A percentile compares a stretch with the other conserved stretches of the same genome.
Evolutionary conservation across 92 coral and sea anemone species (phyloP).

Genomic region (Scolanthus callimorphus): DNA sequence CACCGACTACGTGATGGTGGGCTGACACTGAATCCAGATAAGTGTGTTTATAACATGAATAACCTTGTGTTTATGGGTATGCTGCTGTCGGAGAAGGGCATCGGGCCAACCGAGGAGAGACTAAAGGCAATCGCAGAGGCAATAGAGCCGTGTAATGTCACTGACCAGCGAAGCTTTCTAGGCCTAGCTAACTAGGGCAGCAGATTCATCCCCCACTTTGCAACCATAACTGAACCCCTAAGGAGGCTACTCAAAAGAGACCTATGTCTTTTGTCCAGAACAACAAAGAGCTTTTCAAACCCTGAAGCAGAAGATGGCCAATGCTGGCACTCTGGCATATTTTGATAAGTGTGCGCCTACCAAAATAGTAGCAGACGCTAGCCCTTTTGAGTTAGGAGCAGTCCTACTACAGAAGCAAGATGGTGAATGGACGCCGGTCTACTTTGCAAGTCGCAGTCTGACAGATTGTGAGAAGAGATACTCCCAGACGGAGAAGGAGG

Average conservation of each 20-base stretch:
- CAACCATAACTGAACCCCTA: slow-evolving; percentile 42
- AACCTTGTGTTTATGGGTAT: slow-evolving; percentile 47
- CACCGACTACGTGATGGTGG: slow-evolving; percentile 32
- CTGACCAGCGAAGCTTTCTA: slow-evolving; percentile 48
- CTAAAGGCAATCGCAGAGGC: slow-evolving; percentile 51
- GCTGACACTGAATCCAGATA: slow-evolving; percentile 41
- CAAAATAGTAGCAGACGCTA: slow-evolving; percentile 44
- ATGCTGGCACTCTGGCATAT: slow-evolving; percentile 38
- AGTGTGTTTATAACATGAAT: slow-evolving; percentile 45
- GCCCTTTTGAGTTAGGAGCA: slow-evolving; percentile 50
- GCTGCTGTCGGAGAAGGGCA: slow-evolving; percentile 54
- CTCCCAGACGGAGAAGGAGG: slow-evolving; percentile 49
- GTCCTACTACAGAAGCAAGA: slow-evolving; percentile 33
- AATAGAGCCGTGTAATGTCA: slow-evolving; percentile 37
- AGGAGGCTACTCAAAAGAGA: slow-evolving; percentile 45
- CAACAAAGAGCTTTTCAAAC: slow-evolving; percentile 27
- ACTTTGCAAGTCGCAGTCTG: slow-evolving; percentile 44
- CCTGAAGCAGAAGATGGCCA: slow-evolving; percentile 35
- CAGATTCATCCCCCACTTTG: slow-evolving; percentile 50
- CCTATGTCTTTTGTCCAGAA: slow-evolving; percentile 28
- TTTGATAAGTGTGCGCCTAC: slow-evolving; percentile 46
- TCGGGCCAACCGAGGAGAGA: slow-evolving; percentile 54
- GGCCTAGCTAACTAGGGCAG: slow-evolving; percentile 52
- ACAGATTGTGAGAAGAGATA: slow-evolving; percentile 36
- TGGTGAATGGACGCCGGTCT: slow-evolving; percentile 8